A percentile compares a stretch with the other conserved stretches of the same genome.
Conservation (phyloP, 2,797 vertebrate genomes). For the Aulostomus chinensis region DNA sequence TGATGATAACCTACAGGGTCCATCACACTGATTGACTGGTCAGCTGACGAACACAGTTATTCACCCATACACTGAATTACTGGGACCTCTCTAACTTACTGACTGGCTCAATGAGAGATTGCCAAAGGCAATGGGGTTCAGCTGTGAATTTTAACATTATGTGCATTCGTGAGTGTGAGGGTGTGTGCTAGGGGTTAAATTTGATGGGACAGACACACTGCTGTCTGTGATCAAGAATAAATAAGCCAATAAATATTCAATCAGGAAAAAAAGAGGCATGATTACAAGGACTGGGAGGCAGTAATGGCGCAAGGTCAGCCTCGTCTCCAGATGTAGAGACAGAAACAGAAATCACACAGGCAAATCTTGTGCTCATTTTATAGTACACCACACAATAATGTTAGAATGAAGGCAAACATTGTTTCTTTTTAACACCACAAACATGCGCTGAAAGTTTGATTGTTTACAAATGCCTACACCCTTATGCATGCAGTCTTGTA, state of each 20-base stretch:
- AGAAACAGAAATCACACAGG: conserved; percentile 24
- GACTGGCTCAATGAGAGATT: conserved; percentile 24
- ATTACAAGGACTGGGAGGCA: conserved; percentile 45
- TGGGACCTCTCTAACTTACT: conserved; percentile 24
- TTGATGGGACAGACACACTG: conserved; percentile 41
- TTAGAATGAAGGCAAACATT: conserved; percentile 21
- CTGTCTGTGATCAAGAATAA: conserved; percentile 76
- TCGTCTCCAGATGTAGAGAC: neutral
- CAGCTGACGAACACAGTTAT: no score
- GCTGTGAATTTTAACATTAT: conserved; percentile 49
- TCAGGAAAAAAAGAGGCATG: conserved; percentile 63
- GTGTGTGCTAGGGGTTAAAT: conserved; percentile 15
- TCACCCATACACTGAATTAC: conserved; percentile 17
- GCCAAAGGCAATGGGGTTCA: conserved; percentile 53
- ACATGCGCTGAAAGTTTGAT: conserved; percentile 21
- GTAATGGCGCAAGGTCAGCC: conserved; percentile 25
- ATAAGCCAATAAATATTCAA: conserved; percentile 79
- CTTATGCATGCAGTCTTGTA: neutral
- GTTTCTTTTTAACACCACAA: conserved; percentile 17
- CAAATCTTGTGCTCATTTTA: conserved; percentile 50
- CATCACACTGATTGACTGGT: neutral
- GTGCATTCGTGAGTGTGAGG: conserved; percentile 15
- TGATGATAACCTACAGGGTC: neutral
- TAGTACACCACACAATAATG: conserved; percentile 33
- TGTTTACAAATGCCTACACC: conserved; percentile 19